phyloP scores from a whole-genome alignment of 2,888 invertebrate species.

The Hirtodrosophila duncani region DNA sequence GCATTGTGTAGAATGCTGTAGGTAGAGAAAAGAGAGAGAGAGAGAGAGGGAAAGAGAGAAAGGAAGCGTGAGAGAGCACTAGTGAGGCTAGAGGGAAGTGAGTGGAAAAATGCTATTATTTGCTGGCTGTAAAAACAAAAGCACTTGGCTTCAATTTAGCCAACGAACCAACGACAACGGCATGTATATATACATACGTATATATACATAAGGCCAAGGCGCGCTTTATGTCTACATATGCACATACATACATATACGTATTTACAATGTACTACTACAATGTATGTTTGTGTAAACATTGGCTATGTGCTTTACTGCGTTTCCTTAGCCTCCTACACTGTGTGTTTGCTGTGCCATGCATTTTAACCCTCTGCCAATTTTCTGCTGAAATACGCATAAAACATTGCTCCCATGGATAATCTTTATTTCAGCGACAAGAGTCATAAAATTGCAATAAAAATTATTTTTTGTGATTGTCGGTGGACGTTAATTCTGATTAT shows the following conservation, averaged over 20 bases:
- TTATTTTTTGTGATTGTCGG: no score
- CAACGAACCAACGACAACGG: background rate
- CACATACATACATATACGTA: background rate
- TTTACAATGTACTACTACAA: background rate
- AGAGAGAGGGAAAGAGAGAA: constrained; percentile 1
- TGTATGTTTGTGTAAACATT: constrained; percentile 8
- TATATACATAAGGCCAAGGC: no score
- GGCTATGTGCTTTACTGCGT: constrained; percentile 7
- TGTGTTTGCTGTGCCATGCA: no score
- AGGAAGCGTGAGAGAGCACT: constrained; percentile 11
- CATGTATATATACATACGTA: background rate
- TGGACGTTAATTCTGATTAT: no score
- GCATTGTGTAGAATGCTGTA: background rate
- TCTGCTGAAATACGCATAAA: no score
- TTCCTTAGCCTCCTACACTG: background rate
- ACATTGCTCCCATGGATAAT: no score
- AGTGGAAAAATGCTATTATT: constrained; percentile 56
- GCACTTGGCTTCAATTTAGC: constrained; percentile 38
- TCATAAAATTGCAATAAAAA: no score
- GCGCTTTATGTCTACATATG: constrained; percentile 6
- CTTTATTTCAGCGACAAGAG: no score
- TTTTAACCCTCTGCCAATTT: no score
- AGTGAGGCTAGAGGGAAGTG: no score
- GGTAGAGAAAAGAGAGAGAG: background rate
- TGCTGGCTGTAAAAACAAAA: constrained; percentile 44